Evolutionary conservation across 2,113 vertebrate genomes (phyloP), one percentile per base, ranked within the genome.

Genomic region (Nanger granti): DNA sequence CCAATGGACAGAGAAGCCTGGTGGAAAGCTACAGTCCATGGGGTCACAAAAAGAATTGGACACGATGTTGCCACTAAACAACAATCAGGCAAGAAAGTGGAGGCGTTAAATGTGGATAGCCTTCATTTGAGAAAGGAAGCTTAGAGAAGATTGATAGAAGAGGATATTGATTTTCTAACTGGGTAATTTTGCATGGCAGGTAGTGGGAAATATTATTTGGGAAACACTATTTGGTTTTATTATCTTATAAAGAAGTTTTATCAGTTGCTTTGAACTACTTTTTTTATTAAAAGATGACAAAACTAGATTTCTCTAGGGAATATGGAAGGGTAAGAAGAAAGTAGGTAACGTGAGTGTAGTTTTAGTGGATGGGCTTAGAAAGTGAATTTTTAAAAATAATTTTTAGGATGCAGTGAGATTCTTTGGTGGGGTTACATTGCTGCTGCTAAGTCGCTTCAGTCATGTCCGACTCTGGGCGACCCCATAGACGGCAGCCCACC

Each of bases 351-450:
- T 62, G 44, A 28, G 54, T 87, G 86, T 82, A 83, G 83, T 54
- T 90, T 76, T 59, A 90, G 90, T 29, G 52, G 52, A 34, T 29
- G 49, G 59, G 28, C 54, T 55, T 91, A 76, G 76, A 84, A 87
- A 89, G 79, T 83, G 54, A 41, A 41, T 59, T 82, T 95, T 95
- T 59, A 17, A 88, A 83, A 93, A 73, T 83, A 31, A 87, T 83
- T 86, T 95, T 87, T 96, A 93, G 79, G 34, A 59, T 86, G 62
- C 1, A 2, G 31, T 85, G 41, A 91, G 49, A 89, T 73, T 66
- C 87, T 90, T 80, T 31, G 37, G 41, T 95, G 79, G n/a, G 52
- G 57, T 97, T 91, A 55, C 20, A 85, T 66, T 86, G 92, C 52
- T 94, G 28, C 60, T 62, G 60, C 60, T 29, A 62, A 62, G 60